These are phyloP conservation scores for Echeneis naucrates DNA, from an alignment of 2,797 vertebrate genomes.

Conservation along the genomic window DNA sequence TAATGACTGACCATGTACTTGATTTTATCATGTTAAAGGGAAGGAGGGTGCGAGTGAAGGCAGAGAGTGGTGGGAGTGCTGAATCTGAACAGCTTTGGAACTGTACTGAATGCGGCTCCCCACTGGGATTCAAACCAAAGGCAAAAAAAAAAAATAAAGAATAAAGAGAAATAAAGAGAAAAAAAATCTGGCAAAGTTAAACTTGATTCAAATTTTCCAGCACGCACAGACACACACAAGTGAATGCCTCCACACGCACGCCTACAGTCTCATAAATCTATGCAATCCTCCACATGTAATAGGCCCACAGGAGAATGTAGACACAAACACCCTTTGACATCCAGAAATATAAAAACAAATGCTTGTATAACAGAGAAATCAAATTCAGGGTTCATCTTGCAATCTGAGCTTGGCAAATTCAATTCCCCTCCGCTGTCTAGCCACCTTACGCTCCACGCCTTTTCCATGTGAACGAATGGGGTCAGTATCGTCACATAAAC, in stretches of 20 bases:
- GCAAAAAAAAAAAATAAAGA: slow-evolving; percentile 33
- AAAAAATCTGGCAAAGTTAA: slow-evolving; percentile 42
- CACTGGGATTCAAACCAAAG: slow-evolving; percentile 57
- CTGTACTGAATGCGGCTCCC: slow-evolving; percentile 43
- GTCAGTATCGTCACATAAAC: slow-evolving; percentile 85
- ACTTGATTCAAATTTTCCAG: slow-evolving; percentile 49
- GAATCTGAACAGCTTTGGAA: slow-evolving; percentile 42
- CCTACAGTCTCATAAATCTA: slow-evolving; percentile 37
- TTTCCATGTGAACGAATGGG: slow-evolving; percentile 82
- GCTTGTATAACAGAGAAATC: slow-evolving; percentile 73
- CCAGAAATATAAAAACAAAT: slow-evolving; percentile 68
- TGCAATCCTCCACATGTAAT: slow-evolving; percentile 42
- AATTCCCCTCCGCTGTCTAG: slow-evolving; percentile 66
- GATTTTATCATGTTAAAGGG: slow-evolving; percentile 44
- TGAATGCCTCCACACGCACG: background rate
- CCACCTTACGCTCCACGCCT: slow-evolving; percentile 59
- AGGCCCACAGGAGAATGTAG: slow-evolving; percentile 47
- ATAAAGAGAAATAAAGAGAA: background rate
- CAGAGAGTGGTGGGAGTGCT: slow-evolving; percentile 4
- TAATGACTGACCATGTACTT: slow-evolving; percentile 50
- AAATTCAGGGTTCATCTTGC: slow-evolving; percentile 73
- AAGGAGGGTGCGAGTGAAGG: slow-evolving; percentile 7
- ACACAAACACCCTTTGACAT: slow-evolving; percentile 59
- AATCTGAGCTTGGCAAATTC: slow-evolving; percentile 70
- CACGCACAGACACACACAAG: slow-evolving; percentile 32